Base-by-base conservation (phyloP, 1,140 invertebrate genomes). In the Melipona quadrifasciata region DNA sequence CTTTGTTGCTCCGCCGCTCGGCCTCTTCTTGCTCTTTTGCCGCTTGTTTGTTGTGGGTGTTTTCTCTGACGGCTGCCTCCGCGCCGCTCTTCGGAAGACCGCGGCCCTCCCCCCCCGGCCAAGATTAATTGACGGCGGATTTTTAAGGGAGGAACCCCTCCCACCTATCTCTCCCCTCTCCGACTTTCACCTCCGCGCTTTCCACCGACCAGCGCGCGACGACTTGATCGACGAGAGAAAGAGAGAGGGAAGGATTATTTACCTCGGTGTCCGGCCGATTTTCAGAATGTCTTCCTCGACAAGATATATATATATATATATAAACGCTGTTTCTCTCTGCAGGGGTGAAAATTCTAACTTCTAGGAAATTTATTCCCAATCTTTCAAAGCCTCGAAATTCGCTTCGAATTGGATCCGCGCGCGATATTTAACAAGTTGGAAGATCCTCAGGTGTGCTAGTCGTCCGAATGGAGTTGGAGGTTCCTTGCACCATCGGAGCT, bases 401-500 rank as follows among this genome's bases (percentile, higher is more conserved):
- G 31, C 31, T 31, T 31, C 31, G 31, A 31, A 19, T 6, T 39
- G 16, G 27, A 24, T 31, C 14, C 16, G 17, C 34, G 58, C 55
- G 64, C 31, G 16, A 27, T 51, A 17, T 11, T 65, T 10, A 14
- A 47, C n/a, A 39, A n/a, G 17, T 17, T 61, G 68, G 8, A 19
- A 34, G 17, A 39, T 2, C 68, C 58, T 71, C 78, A 57, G 34
- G 61, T 53, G 47, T 51, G 65, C 74, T 11, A 34, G 67, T 16
- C 27, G 8, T n/a, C 75, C 70, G 31, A 65, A 55, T 78, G 68
- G 8, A 47, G 47, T n/a, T 75, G 27, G 39, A 81, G 55, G 68
- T 68, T 89, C 88, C 77, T 89, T 84, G 65, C 84, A 57, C 84
- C 68, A 84, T 86, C 88, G 64, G 77, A 81, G 88, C 82, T 80